A percentile compares a stretch with the other conserved stretches of the same genome.
These are phyloP conservation scores for Celastrina argiolus DNA, from an alignment of 2,888 invertebrate species.

Conservation along the genomic window DNA sequence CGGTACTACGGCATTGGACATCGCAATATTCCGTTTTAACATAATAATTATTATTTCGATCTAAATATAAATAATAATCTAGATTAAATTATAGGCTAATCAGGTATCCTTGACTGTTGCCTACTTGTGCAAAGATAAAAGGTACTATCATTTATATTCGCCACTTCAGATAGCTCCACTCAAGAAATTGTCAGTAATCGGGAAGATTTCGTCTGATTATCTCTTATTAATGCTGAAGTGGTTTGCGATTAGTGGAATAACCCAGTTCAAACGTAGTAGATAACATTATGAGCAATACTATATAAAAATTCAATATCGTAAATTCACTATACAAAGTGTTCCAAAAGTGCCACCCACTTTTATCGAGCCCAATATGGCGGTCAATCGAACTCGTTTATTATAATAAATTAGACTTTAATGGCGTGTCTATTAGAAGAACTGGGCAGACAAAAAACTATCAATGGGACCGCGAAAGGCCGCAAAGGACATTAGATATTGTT, in stretches of 20 bases:
- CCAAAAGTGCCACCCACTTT: slow-evolving; percentile 1
- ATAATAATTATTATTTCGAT: not conserved
- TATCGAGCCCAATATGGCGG: not conserved
- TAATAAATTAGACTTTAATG: slow-evolving; percentile 10
- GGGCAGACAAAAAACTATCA: slow-evolving; percentile 64
- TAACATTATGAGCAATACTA: not conserved
- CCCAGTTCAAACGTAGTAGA: slow-evolving; percentile 54
- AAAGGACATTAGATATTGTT: slow-evolving; percentile 76
- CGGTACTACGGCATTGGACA: too few relatives aligned
- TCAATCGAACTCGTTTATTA: slow-evolving; percentile 6
- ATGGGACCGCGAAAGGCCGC: slow-evolving; percentile 62
- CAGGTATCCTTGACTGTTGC: slow-evolving; percentile 29
- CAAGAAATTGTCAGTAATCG: slow-evolving; percentile 43
- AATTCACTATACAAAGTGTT: not conserved
- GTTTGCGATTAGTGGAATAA: slow-evolving; percentile 44
- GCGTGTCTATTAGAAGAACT: slow-evolving; percentile 39
- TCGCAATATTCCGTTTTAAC: too few relatives aligned
- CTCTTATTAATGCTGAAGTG: slow-evolving; percentile 67
- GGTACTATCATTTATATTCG: slow-evolving; percentile 24
- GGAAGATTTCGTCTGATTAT: slow-evolving; percentile 65
- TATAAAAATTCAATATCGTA: not conserved
- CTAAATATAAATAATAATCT: slow-evolving; percentile 18
- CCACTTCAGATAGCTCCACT: slow-evolving; percentile 58
- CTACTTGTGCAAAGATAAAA: slow-evolving; percentile 36
- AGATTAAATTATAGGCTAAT: slow-evolving; percentile 16